Evolutionary conservation across 2,113 vertebrate species (phyloP), one percentile per base, ranked within the genome.

Genomic region (Anolis carolinensis): DNA sequence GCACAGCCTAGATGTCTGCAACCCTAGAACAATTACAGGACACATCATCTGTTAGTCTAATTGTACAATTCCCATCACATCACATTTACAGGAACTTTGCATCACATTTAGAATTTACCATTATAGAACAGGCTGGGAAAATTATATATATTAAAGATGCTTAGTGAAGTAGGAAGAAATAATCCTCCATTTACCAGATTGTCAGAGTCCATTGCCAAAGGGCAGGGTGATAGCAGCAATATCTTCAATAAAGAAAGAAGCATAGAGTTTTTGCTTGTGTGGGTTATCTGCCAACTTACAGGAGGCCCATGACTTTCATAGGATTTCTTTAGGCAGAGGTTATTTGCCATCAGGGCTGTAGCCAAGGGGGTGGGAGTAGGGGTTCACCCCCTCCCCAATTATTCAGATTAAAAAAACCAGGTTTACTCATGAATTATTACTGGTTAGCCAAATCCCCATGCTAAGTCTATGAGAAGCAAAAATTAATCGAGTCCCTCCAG

Each of bases 161-260:
- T 87, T 87, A 75, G 62, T 63, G 87, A 79, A 39, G 27, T 1
- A 0, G 89, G 70, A 36, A 87, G 84, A 88, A 92, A 91, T 78
- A 72, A 92, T 91, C 91, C 89, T 72, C 84, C 34, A 81, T 87
- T 95, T 90, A 76, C 72, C 89, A 89, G 83, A 65, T 68, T 48
- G 65, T 70, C 79, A 70, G 27, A 50, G 18, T 32, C 30, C 36
- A 70, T 30, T 81, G 63, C 39, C 79, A 81, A 44, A 50, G n/a
- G 79, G 30, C 30, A 81, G 36, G 76, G 67, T 70, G 68, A 71
- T 32, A n/a, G 9, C 8, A 68, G 21, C 63, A 44, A 44, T 44
- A 20, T 70, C 36, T 67, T 81, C 65, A 50, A 65, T 50, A 81
- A 81, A 48, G 63, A 80, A 16, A 68, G 79, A 1, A 67, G 18